phyloP scores from a whole-genome alignment of 2,113 vertebrate species.

The Lynx canadensis region DNA sequence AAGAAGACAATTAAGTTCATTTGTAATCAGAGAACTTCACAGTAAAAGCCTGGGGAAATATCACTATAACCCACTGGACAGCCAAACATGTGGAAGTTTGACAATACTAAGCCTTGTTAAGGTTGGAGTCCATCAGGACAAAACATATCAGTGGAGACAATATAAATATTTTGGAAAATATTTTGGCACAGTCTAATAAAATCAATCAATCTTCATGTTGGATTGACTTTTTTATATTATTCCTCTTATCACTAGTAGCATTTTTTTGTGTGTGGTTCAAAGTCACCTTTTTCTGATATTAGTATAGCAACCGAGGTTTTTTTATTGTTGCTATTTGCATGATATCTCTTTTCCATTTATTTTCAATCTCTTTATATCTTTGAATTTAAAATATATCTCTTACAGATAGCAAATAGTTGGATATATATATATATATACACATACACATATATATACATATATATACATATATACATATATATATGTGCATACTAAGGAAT shows the following conservation, averaged over 20 bases:
- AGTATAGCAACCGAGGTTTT: background rate
- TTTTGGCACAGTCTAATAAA: background rate
- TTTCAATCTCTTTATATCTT: background rate
- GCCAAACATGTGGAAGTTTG: background rate
- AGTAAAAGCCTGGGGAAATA: background rate
- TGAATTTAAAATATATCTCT: background rate
- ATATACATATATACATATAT: no score
- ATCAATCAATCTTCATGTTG: background rate
- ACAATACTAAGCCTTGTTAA: background rate
- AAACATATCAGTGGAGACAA: background rate
- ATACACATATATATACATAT: no score
- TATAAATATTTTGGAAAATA: background rate
- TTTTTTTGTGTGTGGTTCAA: background rate
- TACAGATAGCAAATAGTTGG: background rate
- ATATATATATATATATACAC: no score
- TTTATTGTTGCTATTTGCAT: background rate
- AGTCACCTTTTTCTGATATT: background rate
- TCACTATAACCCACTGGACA: background rate
- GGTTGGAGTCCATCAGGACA: background rate
- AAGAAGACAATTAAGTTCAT: background rate
- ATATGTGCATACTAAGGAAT: background rate
- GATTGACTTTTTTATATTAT: background rate
- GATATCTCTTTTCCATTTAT: background rate
- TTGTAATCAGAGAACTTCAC: background rate
- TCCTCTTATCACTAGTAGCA: background rate